Conservation (phyloP, 2,888 invertebrate species). For the Drosophila meridiana region DNA sequence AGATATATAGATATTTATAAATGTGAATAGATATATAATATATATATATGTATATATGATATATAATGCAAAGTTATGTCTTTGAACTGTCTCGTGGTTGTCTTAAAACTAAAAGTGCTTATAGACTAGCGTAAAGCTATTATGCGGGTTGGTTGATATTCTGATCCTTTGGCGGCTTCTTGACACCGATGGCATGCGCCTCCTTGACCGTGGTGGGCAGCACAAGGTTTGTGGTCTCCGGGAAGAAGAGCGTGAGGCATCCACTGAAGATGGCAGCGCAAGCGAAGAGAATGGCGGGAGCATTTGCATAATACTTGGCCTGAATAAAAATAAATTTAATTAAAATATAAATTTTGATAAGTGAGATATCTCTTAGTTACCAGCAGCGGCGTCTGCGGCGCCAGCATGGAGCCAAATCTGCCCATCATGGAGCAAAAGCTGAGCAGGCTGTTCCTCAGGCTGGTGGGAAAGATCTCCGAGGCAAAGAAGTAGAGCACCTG, state of each 20-base stretch:
- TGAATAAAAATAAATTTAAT: constrained; percentile 15
- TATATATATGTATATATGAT: background rate
- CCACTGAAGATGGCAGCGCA: constrained; percentile 87
- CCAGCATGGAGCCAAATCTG: constrained; percentile 89
- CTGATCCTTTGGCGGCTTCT: constrained; percentile 55
- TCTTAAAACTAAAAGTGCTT: constrained; percentile 28
- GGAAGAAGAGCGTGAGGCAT: constrained; percentile 87
- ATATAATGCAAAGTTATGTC: constrained; percentile 49
- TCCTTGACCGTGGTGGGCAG: constrained; percentile 88
- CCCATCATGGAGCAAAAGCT: constrained; percentile 90
- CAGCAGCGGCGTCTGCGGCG: constrained; percentile 89
- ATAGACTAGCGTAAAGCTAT: background rate
- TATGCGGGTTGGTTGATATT: constrained; percentile 33
- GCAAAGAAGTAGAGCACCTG: constrained; percentile 89
- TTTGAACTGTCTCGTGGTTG: constrained; percentile 53
- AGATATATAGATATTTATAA: background rate
- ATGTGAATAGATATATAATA: constrained; percentile 1
- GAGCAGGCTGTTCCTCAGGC: constrained; percentile 88
- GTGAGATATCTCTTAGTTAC: constrained; percentile 47
- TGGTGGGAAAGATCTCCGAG: constrained; percentile 90
- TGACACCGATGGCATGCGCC: constrained; percentile 86
- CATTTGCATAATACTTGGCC: constrained; percentile 82
- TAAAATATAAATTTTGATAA: background rate
- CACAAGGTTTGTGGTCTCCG: constrained; percentile 87
- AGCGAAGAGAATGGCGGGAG: constrained; percentile 88